Base-by-base conservation (phyloP, 2,797 vertebrate genomes). In the Melanogrammus aeglefinus region DNA sequence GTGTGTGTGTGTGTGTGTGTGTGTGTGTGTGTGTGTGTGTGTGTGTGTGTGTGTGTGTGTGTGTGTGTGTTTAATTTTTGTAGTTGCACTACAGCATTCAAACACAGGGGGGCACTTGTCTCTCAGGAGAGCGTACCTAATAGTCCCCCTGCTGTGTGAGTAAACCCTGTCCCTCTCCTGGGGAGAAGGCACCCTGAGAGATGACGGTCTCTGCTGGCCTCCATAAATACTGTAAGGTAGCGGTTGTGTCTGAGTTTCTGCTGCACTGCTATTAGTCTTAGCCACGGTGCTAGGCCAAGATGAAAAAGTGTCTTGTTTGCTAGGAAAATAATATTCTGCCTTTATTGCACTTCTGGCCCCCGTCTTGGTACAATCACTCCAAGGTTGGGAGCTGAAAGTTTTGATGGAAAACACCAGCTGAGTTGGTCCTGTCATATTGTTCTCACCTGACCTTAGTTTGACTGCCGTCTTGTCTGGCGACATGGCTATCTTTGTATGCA, bases 41-140 rank as follows among this genome's bases (percentile, higher is more conserved):
- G 41, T 44, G 41, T 44, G 13, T 41, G 39, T 41, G 39, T 41
- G 2, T 16, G 41, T 44, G 41, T 16, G 41, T 44, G 41, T 44
- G 41, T 14, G 13, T 14, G 13, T 14, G 13, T 44, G 41, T 44
- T n/a, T 63, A 9, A 63, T 57, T 7, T 63, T 24, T 63, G n/a
- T 69, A 27, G 10, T 8, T 89, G 91, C 79, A 86, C 73, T 93
- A 82, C 87, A 78, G 0, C 14, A 47, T 70, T 57, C 41, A 1
- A 76, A 84, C 94, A 94, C 93, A 89, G 86, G 92, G 88, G 91
- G 94, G 94, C 76, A 81, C 85, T 83, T 93, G 83, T 82, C 85
- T 91, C 89, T 92, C 90, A 92, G 84, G 85, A 90, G 87, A 88
- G 73, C 0, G 1, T 69, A 72, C n/a, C 69, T 78, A 36, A 79